Evolutionary conservation across 2,888 invertebrate genomes (phyloP).

Genomic region (Drosophila helvetica): DNA sequence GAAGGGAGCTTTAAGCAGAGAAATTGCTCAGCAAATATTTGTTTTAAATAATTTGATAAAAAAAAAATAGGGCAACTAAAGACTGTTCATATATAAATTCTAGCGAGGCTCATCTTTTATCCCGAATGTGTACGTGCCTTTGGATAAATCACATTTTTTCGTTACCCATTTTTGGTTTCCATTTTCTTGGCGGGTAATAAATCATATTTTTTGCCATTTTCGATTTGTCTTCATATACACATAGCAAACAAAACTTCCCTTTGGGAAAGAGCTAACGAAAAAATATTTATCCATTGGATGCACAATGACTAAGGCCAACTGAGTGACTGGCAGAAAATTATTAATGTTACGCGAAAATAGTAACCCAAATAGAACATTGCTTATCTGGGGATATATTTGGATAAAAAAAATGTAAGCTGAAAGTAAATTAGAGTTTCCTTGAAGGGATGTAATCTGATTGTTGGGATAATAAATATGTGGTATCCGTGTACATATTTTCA

Average conservation of each 20-base stretch:
- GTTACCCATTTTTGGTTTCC: no score
- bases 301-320: no score
- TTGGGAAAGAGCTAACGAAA: slow-evolving; percentile 11
- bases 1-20: background rate
- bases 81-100: background rate
- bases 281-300: slow-evolving; percentile 19
- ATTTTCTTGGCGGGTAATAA: slow-evolving; percentile 45
- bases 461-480: no score
- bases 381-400: background rate
- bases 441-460: no score
- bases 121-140: slow-evolving; percentile 31
- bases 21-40: no score
- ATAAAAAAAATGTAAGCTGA: background rate
- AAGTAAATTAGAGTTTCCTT: no score
- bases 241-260: slow-evolving; percentile 29
- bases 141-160: slow-evolving; percentile 37
- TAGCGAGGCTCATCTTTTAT: background rate
- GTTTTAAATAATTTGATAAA: slow-evolving; percentile 10
- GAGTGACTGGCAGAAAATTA: slow-evolving; percentile 33
- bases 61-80: background rate
- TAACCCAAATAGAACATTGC: no score
- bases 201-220: slow-evolving; percentile 59
- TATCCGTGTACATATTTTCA: no score
- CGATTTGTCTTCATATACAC: slow-evolving; percentile 50
- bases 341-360: no score